Conservation (phyloP, 1,140 invertebrate genomes). For the Rhagoletis zephyria region DNA sequence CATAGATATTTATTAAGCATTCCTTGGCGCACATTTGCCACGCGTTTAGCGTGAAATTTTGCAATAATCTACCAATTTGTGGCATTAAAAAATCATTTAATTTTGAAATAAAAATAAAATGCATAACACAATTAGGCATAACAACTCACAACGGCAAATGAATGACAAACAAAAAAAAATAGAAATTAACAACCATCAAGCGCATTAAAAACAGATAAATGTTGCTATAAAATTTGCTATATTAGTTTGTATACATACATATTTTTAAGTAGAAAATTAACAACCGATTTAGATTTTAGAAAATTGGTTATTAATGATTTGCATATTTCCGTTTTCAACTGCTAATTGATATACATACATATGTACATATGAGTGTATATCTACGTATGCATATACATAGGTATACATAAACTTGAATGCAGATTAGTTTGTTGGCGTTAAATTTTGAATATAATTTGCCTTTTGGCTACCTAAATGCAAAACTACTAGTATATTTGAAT, state of each 20-base stretch:
- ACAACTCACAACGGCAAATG: constrained; percentile 8
- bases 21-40: constrained; percentile 1
- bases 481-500: no score
- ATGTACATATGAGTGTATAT: no score
- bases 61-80: background rate
- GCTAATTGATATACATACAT: background rate
- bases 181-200: constrained; percentile 13
- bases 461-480: no score
- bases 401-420: no score
- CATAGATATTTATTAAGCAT: background rate
- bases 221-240: constrained; percentile 21
- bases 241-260: background rate
- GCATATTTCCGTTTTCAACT: constrained; percentile 18
- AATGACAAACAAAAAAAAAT: background rate
- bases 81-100: constrained; percentile 40
- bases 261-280: constrained; percentile 7
- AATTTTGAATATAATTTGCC: no score
- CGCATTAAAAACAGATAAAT: constrained; percentile 36
- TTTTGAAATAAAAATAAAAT: background rate
- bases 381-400: no score
- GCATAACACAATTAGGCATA: background rate
- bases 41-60: constrained; percentile 4
- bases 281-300: background rate
- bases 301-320: constrained; percentile 21
- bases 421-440: no score